These are phyloP conservation scores for Tetropium fuscum DNA, from an alignment of 2,888 invertebrate genomes.

Conservation along the genomic window DNA sequence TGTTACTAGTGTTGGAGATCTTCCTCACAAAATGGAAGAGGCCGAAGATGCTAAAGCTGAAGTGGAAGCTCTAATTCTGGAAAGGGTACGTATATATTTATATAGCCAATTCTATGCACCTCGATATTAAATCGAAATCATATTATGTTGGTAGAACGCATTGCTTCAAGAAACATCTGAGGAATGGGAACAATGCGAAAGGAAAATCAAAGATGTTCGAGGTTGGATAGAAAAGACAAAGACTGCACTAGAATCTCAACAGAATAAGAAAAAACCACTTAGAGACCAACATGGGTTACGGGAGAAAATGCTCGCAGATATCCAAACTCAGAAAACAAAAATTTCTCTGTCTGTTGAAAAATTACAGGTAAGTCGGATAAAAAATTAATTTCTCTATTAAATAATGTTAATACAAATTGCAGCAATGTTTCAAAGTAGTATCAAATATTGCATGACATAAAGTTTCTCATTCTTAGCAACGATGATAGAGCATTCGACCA, in stretches of 20 bases:
- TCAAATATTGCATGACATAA: no score
- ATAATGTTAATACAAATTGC: no score
- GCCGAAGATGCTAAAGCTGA: slow-evolving; percentile 89
- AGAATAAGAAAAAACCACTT: slow-evolving; percentile 87
- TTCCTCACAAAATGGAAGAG: slow-evolving; percentile 86
- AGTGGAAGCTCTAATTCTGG: slow-evolving; percentile 85
- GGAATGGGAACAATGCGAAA: slow-evolving; percentile 97
- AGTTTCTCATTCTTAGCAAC: no score
- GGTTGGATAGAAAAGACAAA: slow-evolving; percentile 91
- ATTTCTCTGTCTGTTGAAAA: slow-evolving; percentile 91
- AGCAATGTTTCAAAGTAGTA: no score
- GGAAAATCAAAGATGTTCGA: slow-evolving; percentile 90
- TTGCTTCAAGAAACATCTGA: slow-evolving; percentile 91
- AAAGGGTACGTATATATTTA: slow-evolving; percentile 79
- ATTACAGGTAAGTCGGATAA: slow-evolving; percentile 79
- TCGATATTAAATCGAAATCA: neutral
- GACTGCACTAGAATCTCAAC: slow-evolving; percentile 80
- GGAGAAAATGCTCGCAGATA: slow-evolving; percentile 89
- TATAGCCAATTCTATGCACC: no score
- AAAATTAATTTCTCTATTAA: no score
- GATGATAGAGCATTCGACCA: no score
- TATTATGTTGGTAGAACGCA: slow-evolving; percentile 73
- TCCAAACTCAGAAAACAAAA: slow-evolving; percentile 90
- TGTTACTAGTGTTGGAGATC: slow-evolving; percentile 85
- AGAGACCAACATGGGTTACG: slow-evolving; percentile 87